Base-by-base conservation (phyloP, 2,888 invertebrate species). In the Cartodere bifasciata region DNA sequence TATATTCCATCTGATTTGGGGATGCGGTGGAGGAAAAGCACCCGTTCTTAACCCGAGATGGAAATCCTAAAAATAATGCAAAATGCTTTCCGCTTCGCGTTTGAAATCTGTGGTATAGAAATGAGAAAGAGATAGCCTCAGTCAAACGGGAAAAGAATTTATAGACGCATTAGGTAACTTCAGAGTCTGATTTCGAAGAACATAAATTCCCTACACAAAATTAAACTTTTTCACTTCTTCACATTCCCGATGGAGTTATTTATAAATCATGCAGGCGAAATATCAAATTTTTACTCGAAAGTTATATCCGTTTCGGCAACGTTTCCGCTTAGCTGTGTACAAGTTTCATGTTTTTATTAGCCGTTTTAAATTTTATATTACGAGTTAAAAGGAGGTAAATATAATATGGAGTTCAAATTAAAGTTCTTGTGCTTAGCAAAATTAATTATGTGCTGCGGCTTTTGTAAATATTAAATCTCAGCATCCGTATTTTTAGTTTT, bases 171-270 rank as follows among this genome's bases (percentile, higher is more conserved):
- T 50, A 50, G 48, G 48, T 47, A 44, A 49, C 42, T 50, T 43
- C 44, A 40, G 46, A 39, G 49, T 40, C 45, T 47, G 49, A 49
- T 51, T 50, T 48, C 43, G 47, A 40, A 40, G 44, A 41, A 42
- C 46, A 50, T 50, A 50, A 51, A 51, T 50, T 38, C 35, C 26
- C 36, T 35, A 37, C 44, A 41, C 45, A 46, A 50, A 51, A 51
- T 52, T 51, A 48, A 52, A 51, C 45, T 52, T 52, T 51, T 51
- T 50, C 48, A 44, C 48, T 47, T 45, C 43, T 41, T 42, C 35
- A 32, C 39, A 36, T 41, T 37, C 40, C 44, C 45, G 32, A 38
- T 39, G 36, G 44, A 40, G 39, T 37, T 40, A 40, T 44, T 43
- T 46, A 47, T 50, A 50, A 48, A 50, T 50, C 48, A 48, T 43